A percentile compares a stretch with the other conserved stretches of the same genome.
Evolutionary conservation across 2,888 invertebrate species (phyloP).

Genomic region (Anticlea derivata): DNA sequence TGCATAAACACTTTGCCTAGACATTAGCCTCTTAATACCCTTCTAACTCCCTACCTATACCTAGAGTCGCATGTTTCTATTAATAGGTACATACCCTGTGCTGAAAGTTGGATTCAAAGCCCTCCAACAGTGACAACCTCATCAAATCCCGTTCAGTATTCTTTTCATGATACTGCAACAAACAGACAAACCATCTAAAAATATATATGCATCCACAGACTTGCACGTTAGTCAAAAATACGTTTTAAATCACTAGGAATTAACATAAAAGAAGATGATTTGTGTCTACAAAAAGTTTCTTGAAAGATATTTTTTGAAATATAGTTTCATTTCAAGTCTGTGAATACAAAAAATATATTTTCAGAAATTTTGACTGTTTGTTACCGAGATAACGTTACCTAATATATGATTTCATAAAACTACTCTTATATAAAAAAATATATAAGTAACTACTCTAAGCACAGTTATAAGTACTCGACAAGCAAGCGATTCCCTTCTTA

Average conservation of each 20-base stretch:
- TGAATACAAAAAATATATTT: slow-evolving; percentile 29
- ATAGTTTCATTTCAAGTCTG: slow-evolving; percentile 13
- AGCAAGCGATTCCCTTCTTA: too few species aligned
- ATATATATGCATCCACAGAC: slow-evolving; percentile 23
- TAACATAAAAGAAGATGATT: not conserved
- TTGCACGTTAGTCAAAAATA: not conserved
- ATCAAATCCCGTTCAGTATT: slow-evolving; percentile 26
- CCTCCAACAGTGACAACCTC: slow-evolving; percentile 25
- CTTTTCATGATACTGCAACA: slow-evolving; percentile 26
- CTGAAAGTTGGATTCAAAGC: slow-evolving; percentile 24
- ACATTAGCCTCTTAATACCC: too few species aligned
- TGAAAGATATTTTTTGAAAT: slow-evolving; percentile 29
- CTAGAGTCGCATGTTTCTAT: too few species aligned
- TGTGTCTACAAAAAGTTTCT: slow-evolving; percentile 19
- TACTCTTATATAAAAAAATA: too few species aligned
- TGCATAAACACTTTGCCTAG: too few species aligned
- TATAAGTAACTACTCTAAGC: too few species aligned
- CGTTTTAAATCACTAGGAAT: not conserved
- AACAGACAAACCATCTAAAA: slow-evolving; percentile 24
- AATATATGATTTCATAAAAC: too few species aligned
- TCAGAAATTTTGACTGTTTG: slow-evolving; percentile 27
- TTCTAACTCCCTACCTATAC: too few species aligned
- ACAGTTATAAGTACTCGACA: too few species aligned
- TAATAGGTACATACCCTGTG: slow-evolving; percentile 24
- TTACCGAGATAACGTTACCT: too few species aligned